Base-by-base conservation (phyloP, 2,797 vertebrate species). In the Scarus forsteni region DNA sequence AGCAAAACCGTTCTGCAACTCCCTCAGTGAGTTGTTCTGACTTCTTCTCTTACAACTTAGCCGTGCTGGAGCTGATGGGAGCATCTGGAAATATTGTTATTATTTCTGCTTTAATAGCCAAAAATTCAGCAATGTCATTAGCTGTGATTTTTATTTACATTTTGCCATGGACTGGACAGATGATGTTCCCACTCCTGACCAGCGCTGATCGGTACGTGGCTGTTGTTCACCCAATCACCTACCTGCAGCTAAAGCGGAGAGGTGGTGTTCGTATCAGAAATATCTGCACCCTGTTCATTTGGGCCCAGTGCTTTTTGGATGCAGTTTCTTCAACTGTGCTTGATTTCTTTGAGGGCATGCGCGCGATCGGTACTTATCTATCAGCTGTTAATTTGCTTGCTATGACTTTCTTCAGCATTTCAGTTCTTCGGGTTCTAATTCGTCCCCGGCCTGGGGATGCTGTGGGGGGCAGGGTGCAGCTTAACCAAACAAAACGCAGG, bases 141-240 rank as follows among this genome's bases (percentile, higher is more conserved):
- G 5, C 10, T 13, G 54, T 18, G 11, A 0, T 0, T 0, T 0
- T 18, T 2, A 3, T 34, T 9, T 0, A 1, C 14, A 0, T 0
- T 18, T 45, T 73, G n/a, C 16, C 38, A 7, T 78, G 54, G 42
- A 2, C 0, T 16, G 66, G 61, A n/a, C 46, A 75, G 43, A 66
- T 65, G 60, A 0, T 36, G 0, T 60, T 74, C 2, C 76, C 36
- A 0, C 3, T 52, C 11, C 15, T 54, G 11, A 57, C 42, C 19
- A 70, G 66, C 38, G 51, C 58, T 5, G 75, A 85, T 15, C 60
- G 39, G 14, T 85, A 81, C 56, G 12, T 65, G 50, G 76, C 76
- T 4, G 76, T 79, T 6, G 76, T 80, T 34, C 60, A 77, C 15
- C 71, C 83, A 6, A 3, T 83, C 15, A 63, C 46, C 46, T 85